A percentile compares a stretch with the other conserved stretches of the same genome.
Conservation (phyloP, 92 coral and sea anemone genomes). For the Palythoa grandiflora region DNA sequence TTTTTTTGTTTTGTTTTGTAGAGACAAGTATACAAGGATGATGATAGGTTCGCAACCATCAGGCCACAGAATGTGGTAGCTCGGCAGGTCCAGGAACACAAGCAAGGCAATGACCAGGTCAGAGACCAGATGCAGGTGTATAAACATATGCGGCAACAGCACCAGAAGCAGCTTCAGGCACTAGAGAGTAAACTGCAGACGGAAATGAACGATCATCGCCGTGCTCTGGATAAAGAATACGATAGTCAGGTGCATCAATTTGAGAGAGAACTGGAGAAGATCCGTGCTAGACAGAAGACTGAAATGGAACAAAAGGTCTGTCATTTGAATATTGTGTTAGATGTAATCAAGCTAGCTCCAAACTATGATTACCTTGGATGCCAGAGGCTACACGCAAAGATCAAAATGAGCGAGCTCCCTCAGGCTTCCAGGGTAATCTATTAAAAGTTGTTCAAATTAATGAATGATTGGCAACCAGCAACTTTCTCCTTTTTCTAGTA, state of each 20-base stretch:
- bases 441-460: no score
- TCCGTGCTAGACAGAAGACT: constrained; percentile 89
- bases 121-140: constrained; percentile 95
- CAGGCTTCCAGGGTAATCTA: no score
- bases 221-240: constrained; percentile 90
- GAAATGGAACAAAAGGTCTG: constrained; percentile 92
- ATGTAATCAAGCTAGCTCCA: no score
- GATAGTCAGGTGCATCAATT: constrained; percentile 98
- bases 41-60: constrained; percentile 97
- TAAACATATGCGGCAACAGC: constrained; percentile 94
- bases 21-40: constrained; percentile 78
- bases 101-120: constrained; percentile 86
- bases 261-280: constrained; percentile 92
- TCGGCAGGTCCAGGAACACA: constrained; percentile 90
- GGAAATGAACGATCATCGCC: constrained; percentile 97
- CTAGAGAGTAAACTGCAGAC: constrained; percentile 86
- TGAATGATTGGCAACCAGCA: no score
- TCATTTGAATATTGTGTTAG: not conserved
- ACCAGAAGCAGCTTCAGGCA: constrained; percentile 85
- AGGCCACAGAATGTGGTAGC: constrained; percentile 97
- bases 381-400: no score
- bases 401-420: no score
- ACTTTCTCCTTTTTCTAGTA: no score
- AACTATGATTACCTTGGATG: no score
- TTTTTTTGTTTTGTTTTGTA: constrained; percentile 21